Conservation (phyloP, 2,888 invertebrate species). For the Eilema griseolum region DNA sequence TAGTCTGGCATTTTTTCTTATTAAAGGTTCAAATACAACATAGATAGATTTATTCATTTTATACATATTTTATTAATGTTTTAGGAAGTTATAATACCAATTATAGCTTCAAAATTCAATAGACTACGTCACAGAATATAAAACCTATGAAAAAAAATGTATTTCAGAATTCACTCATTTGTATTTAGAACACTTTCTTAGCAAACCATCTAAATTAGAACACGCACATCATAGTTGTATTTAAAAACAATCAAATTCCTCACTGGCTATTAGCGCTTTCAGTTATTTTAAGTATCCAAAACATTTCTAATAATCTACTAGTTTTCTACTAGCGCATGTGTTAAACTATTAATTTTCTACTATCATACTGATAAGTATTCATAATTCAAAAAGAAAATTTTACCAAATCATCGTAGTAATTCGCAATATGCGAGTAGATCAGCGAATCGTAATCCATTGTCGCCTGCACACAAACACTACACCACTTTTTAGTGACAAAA, state of each 20-base stretch:
- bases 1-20: no score
- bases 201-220: conserved; percentile 5
- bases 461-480: conserved; percentile 49
- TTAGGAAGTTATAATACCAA: no score
- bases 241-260: not conserved
- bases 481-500: conserved; percentile 38
- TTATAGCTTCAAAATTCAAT: no score
- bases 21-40: no score
- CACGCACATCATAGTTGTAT: not conserved
- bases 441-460: conserved; percentile 90
- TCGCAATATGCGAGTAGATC: conserved; percentile 88
- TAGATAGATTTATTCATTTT: no score
- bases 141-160: not conserved
- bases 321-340: no score
- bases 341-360: not conserved
- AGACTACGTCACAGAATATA: no score
- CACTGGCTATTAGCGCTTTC: not conserved
- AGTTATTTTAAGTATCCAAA: not conserved
- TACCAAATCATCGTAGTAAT: conserved; percentile 89
- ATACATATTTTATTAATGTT: no score
- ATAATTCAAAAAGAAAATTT: conserved; percentile 47
- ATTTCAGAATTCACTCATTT: not conserved
- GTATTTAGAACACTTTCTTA: not conserved
- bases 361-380: not conserved
- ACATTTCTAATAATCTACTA: no score